phyloP scores from a whole-genome alignment of 2,113 vertebrate species.

The Thunnus maccoyii region DNA sequence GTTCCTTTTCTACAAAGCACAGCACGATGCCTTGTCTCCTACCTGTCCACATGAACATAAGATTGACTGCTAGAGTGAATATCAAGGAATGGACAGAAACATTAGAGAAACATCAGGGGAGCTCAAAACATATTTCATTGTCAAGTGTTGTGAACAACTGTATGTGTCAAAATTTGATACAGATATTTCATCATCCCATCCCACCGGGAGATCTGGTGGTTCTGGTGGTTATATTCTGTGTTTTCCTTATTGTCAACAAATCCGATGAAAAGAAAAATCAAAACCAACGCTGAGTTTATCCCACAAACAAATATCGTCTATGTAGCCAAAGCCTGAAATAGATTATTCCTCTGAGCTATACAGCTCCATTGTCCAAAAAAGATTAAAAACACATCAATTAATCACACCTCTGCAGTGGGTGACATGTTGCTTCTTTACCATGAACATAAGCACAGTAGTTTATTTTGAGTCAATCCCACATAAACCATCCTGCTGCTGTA shows the following conservation, averaged over 20 bases:
- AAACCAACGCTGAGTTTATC: background rate
- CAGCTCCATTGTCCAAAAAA: background rate
- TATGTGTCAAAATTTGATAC: background rate
- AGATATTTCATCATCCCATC: slow-evolving; percentile 8
- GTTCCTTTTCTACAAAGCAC: slow-evolving; percentile 12
- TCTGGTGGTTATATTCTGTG: background rate
- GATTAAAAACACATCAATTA: slow-evolving; percentile 7
- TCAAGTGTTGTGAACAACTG: background rate
- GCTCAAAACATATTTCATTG: background rate
- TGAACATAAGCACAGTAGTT: background rate
- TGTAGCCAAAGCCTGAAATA: background rate
- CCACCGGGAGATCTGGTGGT: background rate
- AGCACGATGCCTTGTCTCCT: slow-evolving; percentile 10
- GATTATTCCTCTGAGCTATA: background rate
- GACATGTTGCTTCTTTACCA: background rate
- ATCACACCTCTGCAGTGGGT: background rate
- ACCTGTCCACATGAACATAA: slow-evolving; percentile 27
- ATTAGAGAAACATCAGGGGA: background rate
- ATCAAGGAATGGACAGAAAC: background rate
- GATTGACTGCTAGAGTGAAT: background rate
- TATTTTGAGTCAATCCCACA: background rate
- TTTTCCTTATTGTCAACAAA: background rate
- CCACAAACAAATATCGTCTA: background rate
- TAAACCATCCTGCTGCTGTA: background rate
- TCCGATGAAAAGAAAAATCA: background rate